Base-by-base conservation (phyloP, 1,140 invertebrate species). In the Drosophila tsacasi region DNA sequence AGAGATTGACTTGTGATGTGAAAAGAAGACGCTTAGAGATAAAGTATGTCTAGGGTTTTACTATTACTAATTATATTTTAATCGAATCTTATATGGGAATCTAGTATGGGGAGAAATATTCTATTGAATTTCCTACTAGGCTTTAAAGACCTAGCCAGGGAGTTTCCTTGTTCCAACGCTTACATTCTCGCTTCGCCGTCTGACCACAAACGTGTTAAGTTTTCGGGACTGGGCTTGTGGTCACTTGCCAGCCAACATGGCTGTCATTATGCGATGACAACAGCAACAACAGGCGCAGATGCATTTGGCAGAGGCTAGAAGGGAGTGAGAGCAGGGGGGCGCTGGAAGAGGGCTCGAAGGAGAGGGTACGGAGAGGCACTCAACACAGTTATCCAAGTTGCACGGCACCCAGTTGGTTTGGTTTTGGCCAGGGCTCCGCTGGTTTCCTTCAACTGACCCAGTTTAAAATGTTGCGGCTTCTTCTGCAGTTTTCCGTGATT, bases 361-460 rank as follows among this genome's bases (percentile, higher is more conserved):
- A 37, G 13, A 23, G 13, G 35, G 32, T 25, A 27, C 44, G 19
- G 47, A 55, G 47, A 58, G 21, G 46, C 67, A 62, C 66, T 44
- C 61, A 72, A 81, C 73, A 61, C 35, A 73, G 73, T 73, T 81
- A 73, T 73, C 63, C 49, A 77, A 55, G 61, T 61, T 73, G 50
- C 55, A 71, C 19, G 46, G 57, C 67, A 66, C 40, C 58, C 50
- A 64, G 50, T 68, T 54, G 40, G 46, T 63, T 63, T 50, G 46
- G 46, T 54, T 39, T 65, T 59, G 57, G 42, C 23, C 46, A 55
- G 63, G 23, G 47, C 17, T 49, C 52, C 12, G n/a, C 50, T 65
- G 42, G 27, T 39, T 57, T 54, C 46, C 46, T 57, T 25, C 50
- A 21, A 40, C 52, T 73, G 73, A 81, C 82, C 81, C 77, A 84